These are phyloP conservation scores for Cinclus mexicanus DNA, from an alignment of 2,113 vertebrate genomes.

Conservation along the genomic window DNA sequence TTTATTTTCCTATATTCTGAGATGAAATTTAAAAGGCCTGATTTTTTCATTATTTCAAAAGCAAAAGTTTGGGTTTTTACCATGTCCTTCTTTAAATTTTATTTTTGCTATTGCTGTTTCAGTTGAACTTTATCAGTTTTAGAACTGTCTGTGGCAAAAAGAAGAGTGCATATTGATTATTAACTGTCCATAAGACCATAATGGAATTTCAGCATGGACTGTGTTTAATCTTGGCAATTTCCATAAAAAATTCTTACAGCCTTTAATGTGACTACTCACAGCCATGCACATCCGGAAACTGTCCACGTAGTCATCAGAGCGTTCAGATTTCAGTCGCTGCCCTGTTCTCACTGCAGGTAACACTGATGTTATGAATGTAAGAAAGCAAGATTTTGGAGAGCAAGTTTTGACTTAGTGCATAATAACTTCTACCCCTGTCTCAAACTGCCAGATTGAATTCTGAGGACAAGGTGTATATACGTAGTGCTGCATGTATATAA, in stretches of 20 bases:
- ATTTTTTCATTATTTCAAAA: neutral
- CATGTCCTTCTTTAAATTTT: neutral
- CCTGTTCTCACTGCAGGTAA: neutral
- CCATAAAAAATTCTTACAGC: neutral
- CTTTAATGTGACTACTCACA: neutral
- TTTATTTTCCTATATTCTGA: neutral
- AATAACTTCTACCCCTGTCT: neutral
- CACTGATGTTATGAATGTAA: neutral
- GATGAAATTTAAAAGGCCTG: neutral
- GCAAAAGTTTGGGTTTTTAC: neutral
- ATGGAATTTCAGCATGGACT: neutral
- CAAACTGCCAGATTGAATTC: neutral
- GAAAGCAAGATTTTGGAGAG: neutral
- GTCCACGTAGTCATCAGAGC: neutral
- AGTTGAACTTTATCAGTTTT: neutral
- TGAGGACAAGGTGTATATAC: neutral
- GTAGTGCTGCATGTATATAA: neutral
- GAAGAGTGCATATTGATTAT: slow-evolving; percentile 34
- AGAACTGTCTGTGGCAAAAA: slow-evolving; percentile 18
- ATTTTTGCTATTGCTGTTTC: slow-evolving; percentile 49
- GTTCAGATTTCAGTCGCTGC: neutral
- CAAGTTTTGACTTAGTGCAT: neutral
- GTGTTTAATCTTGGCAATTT: neutral
- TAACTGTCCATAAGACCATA: slow-evolving; percentile 41
- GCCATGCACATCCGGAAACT: neutral